phyloP scores from a whole-genome alignment of 1,140 invertebrate species.

The Ips typographus region DNA sequence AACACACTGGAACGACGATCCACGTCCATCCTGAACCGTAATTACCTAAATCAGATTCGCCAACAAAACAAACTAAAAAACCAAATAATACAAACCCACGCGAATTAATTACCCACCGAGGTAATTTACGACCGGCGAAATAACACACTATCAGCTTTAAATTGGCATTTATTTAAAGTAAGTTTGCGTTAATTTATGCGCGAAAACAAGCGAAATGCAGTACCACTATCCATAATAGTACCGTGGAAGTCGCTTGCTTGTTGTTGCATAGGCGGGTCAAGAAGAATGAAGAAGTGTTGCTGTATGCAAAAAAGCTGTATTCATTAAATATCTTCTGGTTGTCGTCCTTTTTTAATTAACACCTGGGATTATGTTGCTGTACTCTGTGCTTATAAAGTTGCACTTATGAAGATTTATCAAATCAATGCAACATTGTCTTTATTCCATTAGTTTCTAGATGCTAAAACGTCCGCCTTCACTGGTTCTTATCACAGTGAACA shows the following conservation, averaged over 20 bases:
- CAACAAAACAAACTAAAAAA: slow-evolving; percentile 20
- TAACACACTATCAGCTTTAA: slow-evolving; percentile 32
- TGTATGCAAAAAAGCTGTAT: no score
- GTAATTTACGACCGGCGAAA: slow-evolving; percentile 32
- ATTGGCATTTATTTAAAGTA: slow-evolving; percentile 33
- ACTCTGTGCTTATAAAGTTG: no score
- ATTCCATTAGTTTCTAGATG: no score
- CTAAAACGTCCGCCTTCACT: no score
- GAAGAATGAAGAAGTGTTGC: neutral
- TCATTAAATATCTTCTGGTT: no score
- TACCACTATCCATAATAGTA: slow-evolving; percentile 14
- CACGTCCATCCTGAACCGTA: neutral
- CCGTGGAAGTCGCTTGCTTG: neutral
- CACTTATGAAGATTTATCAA: no score
- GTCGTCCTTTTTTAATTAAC: no score
- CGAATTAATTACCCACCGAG: slow-evolving; percentile 30
- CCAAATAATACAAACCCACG: slow-evolving; percentile 28
- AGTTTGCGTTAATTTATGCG: slow-evolving; percentile 33
- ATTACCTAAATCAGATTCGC: slow-evolving; percentile 25
- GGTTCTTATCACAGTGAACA: no score
- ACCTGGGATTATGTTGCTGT: no score
- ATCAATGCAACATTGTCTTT: no score
- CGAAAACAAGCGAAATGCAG: slow-evolving; percentile 26
- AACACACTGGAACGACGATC: no score
- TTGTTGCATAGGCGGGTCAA: neutral